phyloP scores from a whole-genome alignment of 1,140 invertebrate species.

The Drosophila tani region DNA sequence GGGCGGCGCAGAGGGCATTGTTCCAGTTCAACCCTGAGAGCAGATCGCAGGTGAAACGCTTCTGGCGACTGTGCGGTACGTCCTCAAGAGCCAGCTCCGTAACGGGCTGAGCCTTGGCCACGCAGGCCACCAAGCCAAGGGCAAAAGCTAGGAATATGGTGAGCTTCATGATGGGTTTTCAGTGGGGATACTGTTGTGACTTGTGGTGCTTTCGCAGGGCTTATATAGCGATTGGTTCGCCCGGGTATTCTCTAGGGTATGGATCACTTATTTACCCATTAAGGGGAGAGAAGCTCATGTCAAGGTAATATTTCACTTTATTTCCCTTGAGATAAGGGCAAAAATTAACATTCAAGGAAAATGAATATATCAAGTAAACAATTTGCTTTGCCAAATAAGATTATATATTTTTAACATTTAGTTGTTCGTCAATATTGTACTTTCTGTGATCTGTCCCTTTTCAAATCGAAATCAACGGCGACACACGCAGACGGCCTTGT shows the following conservation, averaged over 20 bases:
- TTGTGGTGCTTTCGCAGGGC: not conserved
- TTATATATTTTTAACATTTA: not conserved
- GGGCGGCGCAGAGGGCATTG: slow-evolving; percentile 65
- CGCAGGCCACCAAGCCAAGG: slow-evolving; percentile 24
- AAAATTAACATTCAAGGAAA: not conserved
- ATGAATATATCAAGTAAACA: not conserved
- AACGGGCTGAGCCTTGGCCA: slow-evolving; percentile 48
- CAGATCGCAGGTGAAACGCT: slow-evolving; percentile 76
- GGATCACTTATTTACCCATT: slow-evolving; percentile 30
- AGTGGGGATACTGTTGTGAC: slow-evolving; percentile 24
- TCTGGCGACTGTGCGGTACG: slow-evolving; percentile 57
- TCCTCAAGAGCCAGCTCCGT: not conserved
- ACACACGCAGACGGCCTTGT: slow-evolving; percentile 66
- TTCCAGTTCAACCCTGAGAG: slow-evolving; percentile 62
- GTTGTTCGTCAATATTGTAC: not conserved
- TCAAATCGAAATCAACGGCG: too few relatives aligned
- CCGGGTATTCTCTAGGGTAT: slow-evolving; percentile 48
- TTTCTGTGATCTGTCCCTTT: too few relatives aligned
- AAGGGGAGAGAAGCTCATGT: not conserved
- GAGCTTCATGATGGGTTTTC: slow-evolving; percentile 49
- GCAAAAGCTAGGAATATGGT: slow-evolving; percentile 25
- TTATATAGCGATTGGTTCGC: slow-evolving; percentile 47
- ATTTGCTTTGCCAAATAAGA: not conserved
- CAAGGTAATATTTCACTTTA: not conserved
- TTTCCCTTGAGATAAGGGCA: not conserved